Evolutionary conservation across 1,140 invertebrate species (phyloP).

Genomic region (Ceratosolen solmsi): DNA sequence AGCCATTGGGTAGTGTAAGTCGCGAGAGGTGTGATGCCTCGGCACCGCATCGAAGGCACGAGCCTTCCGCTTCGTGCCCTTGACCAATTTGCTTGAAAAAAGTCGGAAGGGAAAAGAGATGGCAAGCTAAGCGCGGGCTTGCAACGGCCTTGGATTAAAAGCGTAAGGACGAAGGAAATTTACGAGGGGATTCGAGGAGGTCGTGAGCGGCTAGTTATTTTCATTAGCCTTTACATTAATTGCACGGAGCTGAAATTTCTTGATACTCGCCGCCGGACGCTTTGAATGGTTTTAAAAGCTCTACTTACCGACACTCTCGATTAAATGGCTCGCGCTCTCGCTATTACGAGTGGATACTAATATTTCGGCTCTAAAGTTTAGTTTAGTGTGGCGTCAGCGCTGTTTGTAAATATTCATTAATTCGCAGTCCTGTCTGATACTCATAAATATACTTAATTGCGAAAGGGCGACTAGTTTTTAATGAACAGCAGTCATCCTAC

Average conservation of each 20-base stretch:
- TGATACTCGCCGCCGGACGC: not conserved
- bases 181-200: not conserved
- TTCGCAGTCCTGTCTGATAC: not conserved
- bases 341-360: not conserved
- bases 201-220: not conserved
- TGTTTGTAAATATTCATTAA: slow-evolving; percentile 8
- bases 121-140: not conserved
- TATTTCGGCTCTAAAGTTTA: no score
- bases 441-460: not conserved
- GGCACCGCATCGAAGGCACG: not conserved
- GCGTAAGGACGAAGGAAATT: not conserved
- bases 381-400: not conserved
- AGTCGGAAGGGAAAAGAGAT: not conserved
- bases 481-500: not conserved
- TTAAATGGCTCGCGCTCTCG: not conserved
- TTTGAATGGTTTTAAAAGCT: slow-evolving; percentile 1
- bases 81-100: not conserved
- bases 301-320: not conserved
- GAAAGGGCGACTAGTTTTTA: not conserved
- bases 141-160: not conserved
- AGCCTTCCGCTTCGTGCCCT: not conserved
- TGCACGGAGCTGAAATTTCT: not conserved
- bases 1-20: not conserved
- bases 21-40: not conserved
- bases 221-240: slow-evolving; percentile 21